Evolutionary conservation across 2,888 invertebrate genomes (phyloP).

Genomic region (Clanis bilineata): DNA sequence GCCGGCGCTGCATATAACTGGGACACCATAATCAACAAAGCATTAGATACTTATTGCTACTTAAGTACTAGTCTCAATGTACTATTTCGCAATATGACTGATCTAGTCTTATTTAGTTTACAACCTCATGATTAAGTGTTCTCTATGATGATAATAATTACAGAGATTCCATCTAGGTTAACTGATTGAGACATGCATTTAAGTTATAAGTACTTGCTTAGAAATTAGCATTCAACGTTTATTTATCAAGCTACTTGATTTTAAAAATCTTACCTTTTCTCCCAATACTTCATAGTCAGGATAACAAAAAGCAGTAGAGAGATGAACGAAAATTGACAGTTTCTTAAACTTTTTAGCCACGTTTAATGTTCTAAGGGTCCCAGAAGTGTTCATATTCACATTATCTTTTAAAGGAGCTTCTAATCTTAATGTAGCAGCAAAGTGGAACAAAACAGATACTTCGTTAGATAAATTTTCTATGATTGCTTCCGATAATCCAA

Average conservation of each 20-base stretch:
- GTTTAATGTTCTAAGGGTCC: constrained; percentile 89
- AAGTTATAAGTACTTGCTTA: too few relatives aligned
- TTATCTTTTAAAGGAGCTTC: constrained; percentile 94
- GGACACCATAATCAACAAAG: constrained; percentile 22
- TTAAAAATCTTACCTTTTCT: constrained; percentile 65
- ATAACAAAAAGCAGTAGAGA: constrained; percentile 98
- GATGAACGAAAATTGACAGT: constrained; percentile 89
- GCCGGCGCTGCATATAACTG: constrained; percentile 87
- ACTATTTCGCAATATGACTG: neutral
- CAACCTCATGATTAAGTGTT: too few relatives aligned
- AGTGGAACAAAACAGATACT: constrained; percentile 93
- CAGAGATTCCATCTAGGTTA: too few relatives aligned
- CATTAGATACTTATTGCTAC: neutral
- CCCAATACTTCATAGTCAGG: constrained; percentile 86
- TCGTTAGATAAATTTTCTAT: constrained; percentile 84
- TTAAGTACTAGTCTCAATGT: neutral
- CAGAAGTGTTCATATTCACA: constrained; percentile 94
- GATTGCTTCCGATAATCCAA: constrained; percentile 84
- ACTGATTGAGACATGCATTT: neutral
- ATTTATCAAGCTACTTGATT: too few relatives aligned
- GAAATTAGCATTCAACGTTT: too few relatives aligned
- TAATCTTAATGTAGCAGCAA: constrained; percentile 94
- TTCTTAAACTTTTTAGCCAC: constrained; percentile 89
- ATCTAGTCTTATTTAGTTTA: neutral
- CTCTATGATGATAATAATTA: too few relatives aligned